Percentiles rank a stretch among this genome's conserved stretches.
Evolutionary conservation across 2,888 invertebrate genomes (phyloP).

Genomic region (Julus scanicus): DNA sequence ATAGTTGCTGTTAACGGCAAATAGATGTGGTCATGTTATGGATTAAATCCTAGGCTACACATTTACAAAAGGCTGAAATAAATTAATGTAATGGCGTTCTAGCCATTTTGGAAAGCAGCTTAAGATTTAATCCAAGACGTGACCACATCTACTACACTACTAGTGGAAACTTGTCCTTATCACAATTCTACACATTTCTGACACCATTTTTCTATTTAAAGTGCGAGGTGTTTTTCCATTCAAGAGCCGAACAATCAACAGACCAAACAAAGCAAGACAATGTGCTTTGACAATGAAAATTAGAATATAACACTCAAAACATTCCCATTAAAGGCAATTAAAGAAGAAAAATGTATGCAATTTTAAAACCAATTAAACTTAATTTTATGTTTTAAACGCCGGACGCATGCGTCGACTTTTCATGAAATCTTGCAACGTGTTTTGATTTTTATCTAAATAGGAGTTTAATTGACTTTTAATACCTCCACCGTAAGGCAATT

Average conservation of each 20-base stretch:
- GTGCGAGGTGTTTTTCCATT: neutral
- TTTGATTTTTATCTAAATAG: slow-evolving; percentile 36
- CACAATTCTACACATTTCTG: neutral
- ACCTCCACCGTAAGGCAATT: neutral
- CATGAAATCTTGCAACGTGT: neutral
- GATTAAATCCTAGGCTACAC: too few relatives aligned
- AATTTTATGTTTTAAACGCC: neutral
- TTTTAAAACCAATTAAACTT: neutral
- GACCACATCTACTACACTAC: too few relatives aligned
- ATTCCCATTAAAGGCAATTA: neutral
- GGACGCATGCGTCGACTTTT: neutral
- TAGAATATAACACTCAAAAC: neutral
- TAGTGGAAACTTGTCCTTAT: too few relatives aligned
- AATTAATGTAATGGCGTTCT: too few relatives aligned
- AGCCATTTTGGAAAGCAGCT: too few relatives aligned
- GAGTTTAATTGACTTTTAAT: slow-evolving; percentile 38
- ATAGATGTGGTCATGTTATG: too few relatives aligned
- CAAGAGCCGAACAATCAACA: neutral
- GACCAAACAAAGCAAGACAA: neutral
- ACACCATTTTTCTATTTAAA: neutral
- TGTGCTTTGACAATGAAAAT: neutral
- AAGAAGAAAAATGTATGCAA: neutral
- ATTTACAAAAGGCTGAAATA: too few relatives aligned
- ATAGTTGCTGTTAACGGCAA: too few relatives aligned
- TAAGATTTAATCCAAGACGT: too few relatives aligned